A percentile compares a stretch with the other conserved stretches of the same genome.
These are phyloP conservation scores for Petrocephalus microphthalmus DNA, from an alignment of 2,113 vertebrate genomes.

Conservation along the genomic window DNA sequence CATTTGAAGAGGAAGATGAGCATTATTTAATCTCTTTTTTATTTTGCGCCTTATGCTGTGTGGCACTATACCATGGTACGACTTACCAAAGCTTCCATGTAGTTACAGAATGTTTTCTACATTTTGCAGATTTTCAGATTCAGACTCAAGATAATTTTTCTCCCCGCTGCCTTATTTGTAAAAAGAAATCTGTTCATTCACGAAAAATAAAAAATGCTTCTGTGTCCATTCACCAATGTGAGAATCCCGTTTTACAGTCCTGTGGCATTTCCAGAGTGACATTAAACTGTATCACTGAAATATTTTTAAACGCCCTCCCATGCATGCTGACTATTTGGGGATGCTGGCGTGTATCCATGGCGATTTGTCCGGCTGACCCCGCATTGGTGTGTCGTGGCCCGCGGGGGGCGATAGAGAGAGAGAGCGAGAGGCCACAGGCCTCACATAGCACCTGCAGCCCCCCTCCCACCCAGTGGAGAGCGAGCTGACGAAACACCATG, in stretches of 20 bases:
- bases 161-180: not conserved
- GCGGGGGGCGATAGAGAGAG: not conserved
- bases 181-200: not conserved
- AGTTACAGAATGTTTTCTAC: not conserved
- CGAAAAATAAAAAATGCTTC: not conserved
- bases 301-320: not conserved
- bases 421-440: not conserved
- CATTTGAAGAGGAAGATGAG: not conserved
- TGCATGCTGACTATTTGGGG: not conserved
- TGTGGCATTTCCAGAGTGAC: not conserved
- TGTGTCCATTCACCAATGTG: not conserved
- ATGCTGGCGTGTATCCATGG: not conserved
- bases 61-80: not conserved
- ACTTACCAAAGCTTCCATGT: not conserved
- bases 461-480: not conserved
- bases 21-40: not conserved
- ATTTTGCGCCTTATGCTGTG: not conserved
- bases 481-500: constrained; percentile 19
- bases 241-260: not conserved
- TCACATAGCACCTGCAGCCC: not conserved
- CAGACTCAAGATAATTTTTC: not conserved
- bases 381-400: not conserved
- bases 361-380: not conserved
- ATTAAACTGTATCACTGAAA: not conserved
- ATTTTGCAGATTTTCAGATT: not conserved